These are phyloP conservation scores for Drosophila truncata DNA, from an alignment of 1,140 invertebrate species.

Conservation along the genomic window DNA sequence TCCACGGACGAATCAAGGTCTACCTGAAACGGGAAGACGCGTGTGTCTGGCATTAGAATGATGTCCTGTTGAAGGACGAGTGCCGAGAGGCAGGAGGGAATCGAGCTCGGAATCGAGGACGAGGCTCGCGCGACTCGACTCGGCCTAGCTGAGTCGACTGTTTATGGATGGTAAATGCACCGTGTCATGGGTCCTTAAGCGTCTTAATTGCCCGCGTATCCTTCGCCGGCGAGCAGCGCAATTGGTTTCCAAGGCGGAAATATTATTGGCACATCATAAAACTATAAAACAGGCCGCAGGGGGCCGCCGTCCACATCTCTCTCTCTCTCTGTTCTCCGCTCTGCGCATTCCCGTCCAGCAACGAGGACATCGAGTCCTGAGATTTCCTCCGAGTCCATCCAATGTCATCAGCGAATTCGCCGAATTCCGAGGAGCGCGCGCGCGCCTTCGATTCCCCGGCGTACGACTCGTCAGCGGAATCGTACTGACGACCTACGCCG, in stretches of 20 bases:
- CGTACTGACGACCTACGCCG: constrained; percentile 52
- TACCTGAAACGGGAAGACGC: constrained; percentile 67
- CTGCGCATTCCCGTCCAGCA: constrained; percentile 16
- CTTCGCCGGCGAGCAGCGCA: constrained; percentile 65
- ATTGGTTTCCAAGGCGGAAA: constrained; percentile 81
- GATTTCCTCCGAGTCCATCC: constrained; percentile 41
- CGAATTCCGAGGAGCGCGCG: constrained; percentile 65
- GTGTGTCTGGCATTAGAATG: constrained; percentile 79
- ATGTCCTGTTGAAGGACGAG: constrained; percentile 66
- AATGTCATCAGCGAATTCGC: constrained; percentile 61
- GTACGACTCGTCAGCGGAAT: constrained; percentile 68
- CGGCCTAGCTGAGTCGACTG: constrained; percentile 34
- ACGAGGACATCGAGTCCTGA: constrained; percentile 25
- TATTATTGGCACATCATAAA: constrained; percentile 84
- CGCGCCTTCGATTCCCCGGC: constrained; percentile 69
- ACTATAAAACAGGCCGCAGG: constrained; percentile 83
- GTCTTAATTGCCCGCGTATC: constrained; percentile 81
- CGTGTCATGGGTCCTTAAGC: constrained; percentile 82
- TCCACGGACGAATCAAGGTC: constrained; percentile 67
- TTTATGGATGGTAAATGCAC: constrained; percentile 78
- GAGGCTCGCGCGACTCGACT: constrained; percentile 78
- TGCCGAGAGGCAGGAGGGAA: constrained; percentile 1
- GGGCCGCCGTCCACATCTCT: constrained; percentile 37
- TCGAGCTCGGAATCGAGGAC: constrained; percentile 17
- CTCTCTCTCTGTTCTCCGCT: constrained; percentile 16